Base-by-base conservation (phyloP, 2,888 invertebrate species). In the Peribatodes rhomboidaria region DNA sequence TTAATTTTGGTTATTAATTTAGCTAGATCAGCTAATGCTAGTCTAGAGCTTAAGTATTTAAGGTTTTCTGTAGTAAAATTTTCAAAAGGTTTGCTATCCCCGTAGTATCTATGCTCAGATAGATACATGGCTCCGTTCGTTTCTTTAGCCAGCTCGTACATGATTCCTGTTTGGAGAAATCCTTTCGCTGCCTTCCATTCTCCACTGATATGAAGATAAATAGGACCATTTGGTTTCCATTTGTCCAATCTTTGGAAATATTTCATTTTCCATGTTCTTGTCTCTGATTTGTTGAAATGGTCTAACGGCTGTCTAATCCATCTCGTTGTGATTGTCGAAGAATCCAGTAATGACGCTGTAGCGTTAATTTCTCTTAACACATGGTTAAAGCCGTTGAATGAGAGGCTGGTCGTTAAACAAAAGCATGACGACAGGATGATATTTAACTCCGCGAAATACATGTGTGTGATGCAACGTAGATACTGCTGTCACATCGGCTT, bases 81-180 rank as follows among this genome's bases (percentile, higher is more conserved):
- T 16, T 83, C 44, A 11, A 89, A 80, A 1, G 92, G 92, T 68
- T 84, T 84, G 65, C 91, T 92, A 18, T 86, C 75, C 0, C 92
- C 92, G 41, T 92, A 92, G 73, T 89, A 92, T 68, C 92, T 86
- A 53, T 92, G 92, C 74, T 92, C 92, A 2, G 85, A 74, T 46
- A 82, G 68, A 68, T 80, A 90, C 81, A 92, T 81, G 1, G 88
- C 91, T 1, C 91, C 92, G 47, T 87, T 81, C 0, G 92, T 90
- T 78, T 91, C 91, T 61, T 81, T 83, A 0, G 90, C 92, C 18
- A 92, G 70, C 27, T 91, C 89, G 53, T 82, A 86, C 63, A 87
- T 68, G 33, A 84, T 77, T 18, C 90, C 90, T n/a, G 81, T 82
- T 60, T 79, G 79, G 1, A 90, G 73, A 68, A 86, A 87, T 1